phyloP scores from a whole-genome alignment of 2,113 vertebrate genomes.

The Haplochromis vanheusdeni region DNA sequence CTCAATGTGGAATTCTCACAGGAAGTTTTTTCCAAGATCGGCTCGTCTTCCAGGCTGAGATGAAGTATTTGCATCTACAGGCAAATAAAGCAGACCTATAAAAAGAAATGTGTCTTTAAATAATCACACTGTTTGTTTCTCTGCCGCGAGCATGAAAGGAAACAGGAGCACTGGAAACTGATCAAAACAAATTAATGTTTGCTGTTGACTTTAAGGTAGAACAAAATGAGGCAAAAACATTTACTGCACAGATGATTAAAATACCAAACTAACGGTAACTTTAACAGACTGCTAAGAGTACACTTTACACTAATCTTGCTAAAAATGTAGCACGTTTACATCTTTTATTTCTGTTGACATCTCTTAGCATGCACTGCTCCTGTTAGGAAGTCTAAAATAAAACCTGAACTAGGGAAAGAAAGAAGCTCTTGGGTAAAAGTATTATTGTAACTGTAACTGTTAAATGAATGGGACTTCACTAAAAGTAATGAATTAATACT shows the following conservation, averaged over 20 bases:
- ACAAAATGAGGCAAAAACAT: fast-evolving
- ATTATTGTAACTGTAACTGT: background rate
- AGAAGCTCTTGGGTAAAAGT: background rate
- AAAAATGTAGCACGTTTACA: background rate
- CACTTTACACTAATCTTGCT: background rate
- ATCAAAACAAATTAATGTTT: fast-evolving
- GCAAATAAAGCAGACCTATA: slow-evolving; percentile 11
- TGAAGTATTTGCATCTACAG: slow-evolving; percentile 8
- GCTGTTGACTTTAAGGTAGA: background rate
- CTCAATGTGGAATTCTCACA: background rate
- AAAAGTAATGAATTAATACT: background rate
- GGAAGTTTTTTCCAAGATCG: background rate
- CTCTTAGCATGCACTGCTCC: background rate
- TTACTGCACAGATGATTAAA: background rate
- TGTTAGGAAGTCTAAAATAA: background rate
- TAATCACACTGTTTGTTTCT: background rate
- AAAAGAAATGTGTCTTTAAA: background rate
- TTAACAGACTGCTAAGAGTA: background rate
- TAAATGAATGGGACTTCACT: background rate
- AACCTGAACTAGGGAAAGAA: background rate
- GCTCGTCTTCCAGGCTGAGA: background rate
- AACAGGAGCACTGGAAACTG: background rate
- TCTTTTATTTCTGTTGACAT: background rate
- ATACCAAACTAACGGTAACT: background rate
- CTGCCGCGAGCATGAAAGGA: background rate